Base-by-base conservation (phyloP, 1,140 invertebrate genomes). In the Phthorimaea operculella region DNA sequence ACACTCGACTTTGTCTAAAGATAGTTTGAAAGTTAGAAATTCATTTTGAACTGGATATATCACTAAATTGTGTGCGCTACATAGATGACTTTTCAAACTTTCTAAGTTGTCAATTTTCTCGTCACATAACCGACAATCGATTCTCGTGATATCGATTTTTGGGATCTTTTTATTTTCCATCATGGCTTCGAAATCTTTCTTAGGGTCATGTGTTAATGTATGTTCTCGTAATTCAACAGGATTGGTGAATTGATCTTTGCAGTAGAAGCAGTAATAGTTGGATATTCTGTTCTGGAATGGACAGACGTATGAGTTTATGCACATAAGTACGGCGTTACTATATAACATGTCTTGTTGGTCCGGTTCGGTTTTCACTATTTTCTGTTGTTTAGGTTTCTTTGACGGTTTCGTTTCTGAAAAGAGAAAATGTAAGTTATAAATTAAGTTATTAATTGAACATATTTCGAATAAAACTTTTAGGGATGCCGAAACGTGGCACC, bases 251-350 rank as follows among this genome's bases (percentile, higher is more conserved):
- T 79, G 75, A 10, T 83, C 76, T 36, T 70, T 64, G 50, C 80
- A 83, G 48, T 83, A 83, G 45, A 73, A 79, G 12, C 80, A 83
- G 14, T 81, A 83, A 45, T 81, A 83, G 16, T 76, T 72, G 21
- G 74, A 79, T 12, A 79, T 77, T 34, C 77, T 49, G 15, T 77
- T 80, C 2, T 70, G 70, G 39, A 83, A 83, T 0, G 80, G 80
- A 53, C 75, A 79, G 0, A 81, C 77, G 2, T 72, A 83, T 0
- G 76, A 80, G 51, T 78, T 74, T 8, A 74, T 60, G 0, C 80
- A 74, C 18, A 83, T 75, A 0, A 71, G 67, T 0, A 76, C 54
- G 0, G 77, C 71, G 48, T 83, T 83, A 0, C 48, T 53, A 36
- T 73, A 75, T 0, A 68, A 61, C 75, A 79, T 76, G 6, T 64